These are phyloP conservation scores for Chaenogobius annularis DNA, from an alignment of 2,113 vertebrate species.

Conservation along the genomic window DNA sequence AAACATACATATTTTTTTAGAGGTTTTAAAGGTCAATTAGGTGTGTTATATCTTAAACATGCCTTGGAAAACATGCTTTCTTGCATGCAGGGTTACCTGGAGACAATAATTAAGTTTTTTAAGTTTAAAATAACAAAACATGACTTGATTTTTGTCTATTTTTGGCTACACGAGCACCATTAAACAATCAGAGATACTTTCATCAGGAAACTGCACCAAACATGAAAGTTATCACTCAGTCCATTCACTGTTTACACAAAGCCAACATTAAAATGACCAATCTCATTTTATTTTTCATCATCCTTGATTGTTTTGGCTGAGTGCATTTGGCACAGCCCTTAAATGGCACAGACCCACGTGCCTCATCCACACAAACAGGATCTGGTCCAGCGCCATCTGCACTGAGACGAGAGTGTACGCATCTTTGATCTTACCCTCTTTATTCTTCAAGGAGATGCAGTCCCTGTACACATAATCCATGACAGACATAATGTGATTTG, in stretches of 20 bases:
- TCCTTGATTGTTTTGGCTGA: slow-evolving; percentile 13
- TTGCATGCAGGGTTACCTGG: no score
- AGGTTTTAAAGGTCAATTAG: no score
- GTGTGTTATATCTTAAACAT: no score
- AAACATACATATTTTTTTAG: no score
- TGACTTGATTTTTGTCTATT: no score
- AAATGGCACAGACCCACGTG: slow-evolving; percentile 28
- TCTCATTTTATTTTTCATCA: neutral
- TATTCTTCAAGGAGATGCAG: slow-evolving; percentile 61
- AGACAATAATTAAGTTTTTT: no score
- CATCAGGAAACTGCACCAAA: no score
- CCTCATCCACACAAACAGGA: slow-evolving; percentile 11
- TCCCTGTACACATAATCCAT: slow-evolving; percentile 74
- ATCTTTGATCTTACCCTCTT: slow-evolving; percentile 74
- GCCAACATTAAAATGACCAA: neutral
- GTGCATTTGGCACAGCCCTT: slow-evolving; percentile 20
- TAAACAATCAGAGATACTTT: no score
- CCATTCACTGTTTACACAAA: neutral
- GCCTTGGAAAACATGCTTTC: no score
- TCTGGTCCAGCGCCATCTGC: slow-evolving; percentile 49
- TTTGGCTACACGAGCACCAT: neutral
- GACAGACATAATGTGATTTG: slow-evolving; percentile 80
- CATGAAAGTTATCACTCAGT: no score
- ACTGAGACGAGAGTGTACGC: slow-evolving; percentile 64
- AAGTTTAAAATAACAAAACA: no score